These are phyloP conservation scores for Halyomorpha halys DNA, from an alignment of 1,140 invertebrate genomes.

Conservation along the genomic window DNA sequence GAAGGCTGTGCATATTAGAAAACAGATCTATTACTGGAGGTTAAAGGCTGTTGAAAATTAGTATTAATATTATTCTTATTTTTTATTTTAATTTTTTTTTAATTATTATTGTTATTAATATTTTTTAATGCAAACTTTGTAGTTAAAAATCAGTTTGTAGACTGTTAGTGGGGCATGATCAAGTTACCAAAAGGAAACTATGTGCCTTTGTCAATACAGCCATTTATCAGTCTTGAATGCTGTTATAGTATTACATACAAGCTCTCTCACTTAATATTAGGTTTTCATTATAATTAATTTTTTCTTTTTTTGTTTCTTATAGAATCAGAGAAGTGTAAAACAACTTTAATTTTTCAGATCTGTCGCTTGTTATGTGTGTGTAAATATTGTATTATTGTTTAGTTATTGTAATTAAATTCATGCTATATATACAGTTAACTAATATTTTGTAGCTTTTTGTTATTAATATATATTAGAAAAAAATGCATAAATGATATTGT, in stretches of 20 bases:
- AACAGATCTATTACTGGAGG: conserved; percentile 13
- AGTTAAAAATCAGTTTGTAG: background rate
- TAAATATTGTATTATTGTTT: conserved; percentile 18
- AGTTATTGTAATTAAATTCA: conserved; percentile 12
- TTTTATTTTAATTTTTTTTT: background rate
- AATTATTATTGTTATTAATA: background rate
- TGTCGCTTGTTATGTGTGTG: conserved; percentile 15
- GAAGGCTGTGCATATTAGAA: conserved; percentile 12
- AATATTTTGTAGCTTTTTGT: conserved; percentile 6
- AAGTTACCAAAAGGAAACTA: conserved; percentile 18
- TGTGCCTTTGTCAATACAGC: conserved; percentile 13
- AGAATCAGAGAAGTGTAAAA: background rate
- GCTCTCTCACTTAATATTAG: background rate
- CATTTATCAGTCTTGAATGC: conserved; percentile 10
- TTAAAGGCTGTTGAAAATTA: conserved; percentile 12
- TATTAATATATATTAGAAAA: background rate
- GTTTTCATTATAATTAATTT: background rate
- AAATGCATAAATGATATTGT: background rate
- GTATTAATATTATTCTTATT: conserved; percentile 6
- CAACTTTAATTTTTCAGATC: conserved; percentile 5
- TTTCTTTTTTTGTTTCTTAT: conserved; percentile 2
- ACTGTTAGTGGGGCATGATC: conserved; percentile 11
- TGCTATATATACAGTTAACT: conserved; percentile 5
- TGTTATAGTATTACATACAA: background rate
- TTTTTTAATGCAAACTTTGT: background rate